These are phyloP conservation scores for Tetragonisca angustula DNA, from an alignment of 2,888 invertebrate genomes.

Conservation along the genomic window DNA sequence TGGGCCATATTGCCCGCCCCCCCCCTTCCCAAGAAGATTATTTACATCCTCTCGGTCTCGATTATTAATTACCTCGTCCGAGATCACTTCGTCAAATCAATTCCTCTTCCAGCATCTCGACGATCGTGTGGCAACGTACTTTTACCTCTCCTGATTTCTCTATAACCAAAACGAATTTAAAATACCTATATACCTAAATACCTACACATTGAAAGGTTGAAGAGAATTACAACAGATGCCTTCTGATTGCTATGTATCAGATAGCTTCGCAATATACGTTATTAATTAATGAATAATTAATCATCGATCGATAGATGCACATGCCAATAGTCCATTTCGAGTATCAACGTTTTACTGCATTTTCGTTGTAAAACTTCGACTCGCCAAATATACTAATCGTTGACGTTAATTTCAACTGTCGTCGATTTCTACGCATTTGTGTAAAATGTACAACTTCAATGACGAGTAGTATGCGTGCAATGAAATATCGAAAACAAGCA, in stretches of 20 bases:
- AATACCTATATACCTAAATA: background rate
- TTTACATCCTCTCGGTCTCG: background rate
- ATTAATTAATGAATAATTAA: constrained; percentile 3
- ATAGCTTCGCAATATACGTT: background rate
- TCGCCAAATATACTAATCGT: too few species aligned
- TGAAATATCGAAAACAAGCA: too few species aligned
- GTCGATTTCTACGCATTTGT: too few species aligned
- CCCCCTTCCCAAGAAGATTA: background rate
- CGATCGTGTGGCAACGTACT: too few species aligned
- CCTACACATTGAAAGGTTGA: background rate
- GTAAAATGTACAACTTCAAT: too few species aligned
- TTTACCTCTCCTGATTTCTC: background rate
- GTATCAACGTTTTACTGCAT: background rate
- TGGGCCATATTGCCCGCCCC: too few species aligned
- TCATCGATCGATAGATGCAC: background rate
- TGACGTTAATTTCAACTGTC: too few species aligned
- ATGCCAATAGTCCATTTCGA: background rate
- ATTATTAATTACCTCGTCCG: background rate
- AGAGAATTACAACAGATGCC: background rate
- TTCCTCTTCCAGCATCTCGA: background rate
- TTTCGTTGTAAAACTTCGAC: too few species aligned
- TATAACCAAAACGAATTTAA: background rate
- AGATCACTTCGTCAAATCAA: background rate
- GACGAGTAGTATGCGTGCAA: too few species aligned
- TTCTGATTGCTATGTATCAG: background rate